These are phyloP conservation scores for Sphinx pinastri DNA, from an alignment of 2,888 invertebrate species.

Conservation along the genomic window DNA sequence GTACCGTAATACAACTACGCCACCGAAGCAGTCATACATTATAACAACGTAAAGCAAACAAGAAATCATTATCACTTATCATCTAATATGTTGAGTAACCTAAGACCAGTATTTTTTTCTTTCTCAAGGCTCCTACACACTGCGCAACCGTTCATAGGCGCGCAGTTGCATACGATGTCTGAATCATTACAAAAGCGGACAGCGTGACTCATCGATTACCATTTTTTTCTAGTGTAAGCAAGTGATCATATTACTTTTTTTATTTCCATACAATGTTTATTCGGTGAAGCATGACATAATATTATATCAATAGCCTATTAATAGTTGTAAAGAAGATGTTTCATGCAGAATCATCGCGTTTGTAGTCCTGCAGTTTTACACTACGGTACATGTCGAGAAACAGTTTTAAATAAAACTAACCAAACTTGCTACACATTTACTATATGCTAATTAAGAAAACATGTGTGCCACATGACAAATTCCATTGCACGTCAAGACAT, in stretches of 20 bases:
- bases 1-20: too few relatives aligned
- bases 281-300: not conserved
- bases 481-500: too few relatives aligned
- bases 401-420: too few relatives aligned
- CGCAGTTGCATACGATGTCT: not conserved
- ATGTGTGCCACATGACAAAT: too few relatives aligned
- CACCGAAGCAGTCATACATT: too few relatives aligned
- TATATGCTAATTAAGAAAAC: too few relatives aligned
- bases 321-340: not conserved
- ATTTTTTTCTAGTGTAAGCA: not conserved
- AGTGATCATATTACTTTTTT: not conserved
- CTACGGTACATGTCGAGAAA: too few relatives aligned
- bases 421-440: too few relatives aligned
- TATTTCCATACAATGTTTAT: not conserved
- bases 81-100: not conserved
- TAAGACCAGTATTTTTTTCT: not conserved
- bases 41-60: not conserved
- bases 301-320: not conserved
- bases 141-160: not conserved
- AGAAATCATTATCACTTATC: not conserved
- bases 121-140: not conserved
- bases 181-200: slow-evolving; percentile 2
- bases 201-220: slow-evolving; percentile 1
- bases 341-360: too few relatives aligned
- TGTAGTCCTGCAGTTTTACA: too few relatives aligned